Conservation (phyloP, 2,113 vertebrate genomes). For the Gymnarchus niloticus region DNA sequence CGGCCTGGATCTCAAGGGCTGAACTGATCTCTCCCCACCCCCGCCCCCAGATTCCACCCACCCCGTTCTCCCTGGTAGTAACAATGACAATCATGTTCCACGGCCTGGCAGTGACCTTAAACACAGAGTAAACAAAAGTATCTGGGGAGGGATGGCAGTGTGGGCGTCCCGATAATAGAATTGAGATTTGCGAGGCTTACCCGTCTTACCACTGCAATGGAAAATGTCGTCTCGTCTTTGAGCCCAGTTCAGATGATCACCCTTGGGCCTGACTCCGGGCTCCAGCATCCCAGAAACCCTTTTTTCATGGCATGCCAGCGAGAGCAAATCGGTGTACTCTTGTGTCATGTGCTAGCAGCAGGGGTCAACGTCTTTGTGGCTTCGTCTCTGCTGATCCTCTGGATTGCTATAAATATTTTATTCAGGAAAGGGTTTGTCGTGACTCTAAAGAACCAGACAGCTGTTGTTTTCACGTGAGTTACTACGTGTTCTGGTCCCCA, state of each 20-base stretch:
- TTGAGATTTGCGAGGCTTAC: background rate
- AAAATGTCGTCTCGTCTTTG: background rate
- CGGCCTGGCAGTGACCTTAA: background rate
- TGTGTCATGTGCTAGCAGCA: background rate
- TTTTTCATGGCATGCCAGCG: no score
- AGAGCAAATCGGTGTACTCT: background rate
- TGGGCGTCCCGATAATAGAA: background rate
- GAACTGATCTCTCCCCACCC: background rate
- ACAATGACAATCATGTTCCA: background rate
- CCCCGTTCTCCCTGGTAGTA: background rate
- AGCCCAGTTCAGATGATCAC: background rate
- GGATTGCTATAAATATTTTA: background rate
- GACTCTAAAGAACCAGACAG: background rate
- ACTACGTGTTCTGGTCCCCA: constrained; percentile 28
- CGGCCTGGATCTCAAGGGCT: background rate
- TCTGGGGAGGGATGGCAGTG: background rate
- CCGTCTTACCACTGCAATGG: background rate
- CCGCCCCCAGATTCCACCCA: background rate
- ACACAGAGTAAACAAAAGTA: background rate
- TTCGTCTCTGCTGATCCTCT: background rate
- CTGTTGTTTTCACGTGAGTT: background rate
- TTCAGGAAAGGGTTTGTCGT: no score
- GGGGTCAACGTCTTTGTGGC: background rate
- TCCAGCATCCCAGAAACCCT: no score
- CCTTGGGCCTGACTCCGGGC: background rate